Evolutionary conservation across 2,797 vertebrate genomes (phyloP), one percentile per base, ranked within the genome.

Genomic region (Macropodus opercularis): DNA sequence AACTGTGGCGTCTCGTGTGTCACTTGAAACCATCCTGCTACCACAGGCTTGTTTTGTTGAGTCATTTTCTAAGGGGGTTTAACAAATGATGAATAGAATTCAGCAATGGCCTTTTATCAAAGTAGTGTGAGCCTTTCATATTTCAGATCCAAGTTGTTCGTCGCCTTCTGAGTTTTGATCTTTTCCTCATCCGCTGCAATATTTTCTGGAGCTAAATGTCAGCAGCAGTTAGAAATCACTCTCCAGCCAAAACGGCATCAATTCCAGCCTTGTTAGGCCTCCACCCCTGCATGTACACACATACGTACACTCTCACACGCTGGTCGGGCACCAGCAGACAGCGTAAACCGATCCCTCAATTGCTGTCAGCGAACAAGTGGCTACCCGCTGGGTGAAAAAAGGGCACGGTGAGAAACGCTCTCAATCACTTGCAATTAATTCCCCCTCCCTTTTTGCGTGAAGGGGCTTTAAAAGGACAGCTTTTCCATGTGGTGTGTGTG

Each of bases 301-400:
- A 42, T 52, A 63, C 64, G 61, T 55, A 42, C 67, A 49, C 23
- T 47, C 40, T 44, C 63, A 70, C 81, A 61, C 47, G 44, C 43
- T 39, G 73, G 66, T 75, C 62, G 35, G 52, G 84, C 83, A 75
- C 44, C 70, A 40, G 72, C 75, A 50, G 61, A 69, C 84, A 84
- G 75, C 87, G 88, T 91, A 91, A 93, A 89, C 81, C 87, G 78
- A 91, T 91, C 90, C 88, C 79, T 92, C 87, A 85, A 83, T 85
- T 86, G 88, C 91, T 92, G 92, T 94, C 91, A 92, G 84, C 27
- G 85, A 53, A 51, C 85, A 93, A 92, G 90, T 89, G 89, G 75
- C 88, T 73, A 81, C 93, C 92, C 83, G 87, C 92, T 86, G 92
- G 83, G 90, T 85, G 85, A 84, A 89, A 89, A 90, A 93, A 93